Conservation (phyloP, 2,888 invertebrate genomes). For the Caenorhabditis sp. region DNA sequence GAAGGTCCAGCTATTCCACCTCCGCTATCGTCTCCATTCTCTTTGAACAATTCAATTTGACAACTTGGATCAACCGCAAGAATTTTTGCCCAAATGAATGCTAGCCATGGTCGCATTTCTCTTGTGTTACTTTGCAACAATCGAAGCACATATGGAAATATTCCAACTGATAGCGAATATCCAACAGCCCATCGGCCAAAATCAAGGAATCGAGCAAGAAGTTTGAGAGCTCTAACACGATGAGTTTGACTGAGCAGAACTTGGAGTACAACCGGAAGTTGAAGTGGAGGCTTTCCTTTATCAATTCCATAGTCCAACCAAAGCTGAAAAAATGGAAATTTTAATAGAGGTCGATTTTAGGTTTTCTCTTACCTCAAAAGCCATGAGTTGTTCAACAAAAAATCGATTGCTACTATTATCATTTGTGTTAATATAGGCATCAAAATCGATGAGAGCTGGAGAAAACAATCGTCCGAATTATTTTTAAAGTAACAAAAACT, state of each 20-base stretch:
- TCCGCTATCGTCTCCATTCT: slow-evolving; percentile 19
- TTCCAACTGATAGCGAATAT: slow-evolving; percentile 87
- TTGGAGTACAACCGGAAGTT: slow-evolving; percentile 95
- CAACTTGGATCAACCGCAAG: slow-evolving; percentile 93
- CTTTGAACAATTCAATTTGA: slow-evolving; percentile 81
- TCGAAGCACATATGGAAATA: slow-evolving; percentile 94
- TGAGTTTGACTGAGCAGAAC: slow-evolving; percentile 78
- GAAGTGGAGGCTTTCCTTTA: slow-evolving; percentile 84
- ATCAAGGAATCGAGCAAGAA: slow-evolving; percentile 90
- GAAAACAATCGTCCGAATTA: neutral
- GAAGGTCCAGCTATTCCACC: slow-evolving; percentile 15
- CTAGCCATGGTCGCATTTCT: slow-evolving; percentile 88
- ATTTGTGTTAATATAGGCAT: slow-evolving; percentile 13
- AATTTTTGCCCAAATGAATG: slow-evolving; percentile 97
- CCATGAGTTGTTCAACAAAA: slow-evolving; percentile 96
- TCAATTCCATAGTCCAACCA: slow-evolving; percentile 86
- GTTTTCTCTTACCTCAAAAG: slow-evolving; percentile 79
- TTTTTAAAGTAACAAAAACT: slow-evolving; percentile 1
- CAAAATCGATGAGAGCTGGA: slow-evolving; percentile 31
- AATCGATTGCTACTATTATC: slow-evolving; percentile 81
- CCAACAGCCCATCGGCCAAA: slow-evolving; percentile 91
- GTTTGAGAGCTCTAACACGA: slow-evolving; percentile 89
- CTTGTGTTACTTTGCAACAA: slow-evolving; percentile 81
- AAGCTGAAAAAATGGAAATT: slow-evolving; percentile 85
- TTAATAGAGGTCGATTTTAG: too few relatives aligned